These are phyloP conservation scores for Anguilla marmorata DNA, from an alignment of 2,797 vertebrate genomes.

Conservation along the genomic window DNA sequence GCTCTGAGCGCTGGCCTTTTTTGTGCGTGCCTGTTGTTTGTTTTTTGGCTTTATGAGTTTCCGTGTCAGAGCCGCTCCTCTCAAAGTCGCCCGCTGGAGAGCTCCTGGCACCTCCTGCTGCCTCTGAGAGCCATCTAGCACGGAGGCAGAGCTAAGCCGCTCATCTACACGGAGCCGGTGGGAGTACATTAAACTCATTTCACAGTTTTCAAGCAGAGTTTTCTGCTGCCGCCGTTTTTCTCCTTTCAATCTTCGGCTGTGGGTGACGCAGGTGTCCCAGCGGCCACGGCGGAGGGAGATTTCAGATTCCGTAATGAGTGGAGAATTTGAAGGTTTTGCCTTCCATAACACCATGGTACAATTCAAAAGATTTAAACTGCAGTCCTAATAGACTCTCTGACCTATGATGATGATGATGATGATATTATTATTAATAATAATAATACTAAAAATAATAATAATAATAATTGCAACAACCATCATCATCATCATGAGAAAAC, in stretches of 20 bases:
- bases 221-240: neutral
- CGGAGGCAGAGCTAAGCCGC: neutral
- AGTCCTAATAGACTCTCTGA: neutral
- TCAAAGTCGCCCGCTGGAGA: neutral
- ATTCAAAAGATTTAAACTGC: neutral
- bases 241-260: neutral
- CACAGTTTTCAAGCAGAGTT: neutral
- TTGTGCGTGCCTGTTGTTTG: conserved; percentile 8
- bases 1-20: neutral
- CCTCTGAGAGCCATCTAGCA: neutral
- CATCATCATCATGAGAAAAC: neutral
- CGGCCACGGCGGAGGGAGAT: neutral
- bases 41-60: conserved; percentile 10
- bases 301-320: neutral
- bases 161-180: neutral
- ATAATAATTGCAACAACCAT: neutral
- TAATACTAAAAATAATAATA: neutral
- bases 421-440: no score
- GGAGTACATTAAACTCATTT: neutral
- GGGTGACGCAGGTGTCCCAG: neutral
- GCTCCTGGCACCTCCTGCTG: conserved; percentile 4
- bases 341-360: neutral
- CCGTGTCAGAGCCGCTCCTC: neutral
- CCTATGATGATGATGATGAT: no score
- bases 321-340: neutral